A percentile compares a stretch with the other conserved stretches of the same genome.
Conservation (phyloP, 1,140 invertebrate species). For the Dendroctonus valens region DNA sequence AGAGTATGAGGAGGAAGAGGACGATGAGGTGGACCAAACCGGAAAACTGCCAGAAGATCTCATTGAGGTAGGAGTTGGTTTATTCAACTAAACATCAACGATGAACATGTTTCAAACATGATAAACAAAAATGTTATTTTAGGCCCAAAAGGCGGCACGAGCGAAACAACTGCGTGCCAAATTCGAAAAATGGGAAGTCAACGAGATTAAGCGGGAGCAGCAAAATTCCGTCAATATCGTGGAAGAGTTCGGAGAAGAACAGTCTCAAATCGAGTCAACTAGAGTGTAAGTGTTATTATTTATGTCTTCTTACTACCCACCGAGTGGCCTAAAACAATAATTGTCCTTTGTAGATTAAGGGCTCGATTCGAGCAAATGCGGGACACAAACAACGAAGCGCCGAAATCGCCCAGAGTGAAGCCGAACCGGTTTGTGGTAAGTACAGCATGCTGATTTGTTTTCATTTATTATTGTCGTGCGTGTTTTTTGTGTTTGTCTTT, state of each 20-base stretch:
- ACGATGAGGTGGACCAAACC: slow-evolving; percentile 55
- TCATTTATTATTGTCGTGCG: slow-evolving; percentile 10
- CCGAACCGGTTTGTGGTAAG: slow-evolving; percentile 86
- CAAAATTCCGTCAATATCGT: slow-evolving; percentile 47
- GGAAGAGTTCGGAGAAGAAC: slow-evolving; percentile 57
- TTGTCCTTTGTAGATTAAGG: slow-evolving; percentile 61
- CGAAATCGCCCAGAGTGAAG: slow-evolving; percentile 62
- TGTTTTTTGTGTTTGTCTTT: slow-evolving; percentile 4
- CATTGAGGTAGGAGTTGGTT: slow-evolving; percentile 38
- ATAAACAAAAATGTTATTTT: slow-evolving; percentile 34
- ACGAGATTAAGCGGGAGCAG: slow-evolving; percentile 60
- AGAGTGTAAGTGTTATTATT: slow-evolving; percentile 54
- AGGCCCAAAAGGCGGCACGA: slow-evolving; percentile 75
- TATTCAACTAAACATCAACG: too few relatives aligned
- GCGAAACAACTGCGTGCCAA: slow-evolving; percentile 85
- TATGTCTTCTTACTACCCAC: neutral
- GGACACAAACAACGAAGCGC: slow-evolving; percentile 54
- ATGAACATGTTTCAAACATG: too few relatives aligned
- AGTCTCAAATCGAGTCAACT: slow-evolving; percentile 69
- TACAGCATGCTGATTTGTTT: slow-evolving; percentile 40
- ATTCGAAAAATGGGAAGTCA: slow-evolving; percentile 87
- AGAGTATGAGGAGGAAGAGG: slow-evolving; percentile 61
- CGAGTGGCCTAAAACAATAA: neutral
- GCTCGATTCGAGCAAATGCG: slow-evolving; percentile 82
- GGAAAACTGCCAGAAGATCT: slow-evolving; percentile 42